Evolutionary conservation across 2,113 vertebrate species (phyloP), one percentile per base, ranked within the genome.

Genomic region (Pteruthius melanotis): DNA sequence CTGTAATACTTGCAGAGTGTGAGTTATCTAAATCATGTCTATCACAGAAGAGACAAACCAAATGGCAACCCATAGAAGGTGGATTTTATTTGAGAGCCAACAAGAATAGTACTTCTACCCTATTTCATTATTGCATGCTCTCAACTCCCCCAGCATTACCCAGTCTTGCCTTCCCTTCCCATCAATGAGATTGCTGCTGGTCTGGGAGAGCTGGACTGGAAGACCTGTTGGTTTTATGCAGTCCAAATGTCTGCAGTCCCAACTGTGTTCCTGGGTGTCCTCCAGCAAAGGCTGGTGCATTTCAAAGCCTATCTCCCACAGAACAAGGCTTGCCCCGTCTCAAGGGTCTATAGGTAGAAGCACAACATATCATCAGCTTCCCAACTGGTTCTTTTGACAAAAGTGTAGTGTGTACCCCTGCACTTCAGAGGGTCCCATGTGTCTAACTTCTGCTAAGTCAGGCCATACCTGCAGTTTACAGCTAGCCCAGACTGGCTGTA

Each of bases 381-480:
- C 42, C n/a, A 93, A 10, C 27, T 33, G 4, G 12, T 33, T 83
- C 23, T 89, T 91, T 64, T 44, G 21, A 35, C 21, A 42, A 72
- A 57, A 1, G 0, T 37, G 5, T 6, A 24, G 12, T 16, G 10
- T 1, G 1, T 27, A 27, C 10, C 27, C 68, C 49, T 64, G 19
- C 7, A 26, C 7, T 71, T 88, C 13, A 7, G 7, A 39, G 23
- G 60, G 52, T 35, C 27, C 33, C 21, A 13, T 5, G 7, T 68
- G n/a, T 35, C 30, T 20, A 70, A 59, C 49, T 79, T 54, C 12
- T 50, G 18, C 30, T 75, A 10, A 22, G 30, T 40, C 31, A 68
- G 59, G 28, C 10, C 13, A 1, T 49, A 56, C 30, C 12, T 1
- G 3, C 17, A 35, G 14, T 44, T 68, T 75, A 52, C 33, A 66